Evolutionary conservation across 2,113 vertebrate genomes (phyloP).

Genomic region (Pachypanchax playfairii): DNA sequence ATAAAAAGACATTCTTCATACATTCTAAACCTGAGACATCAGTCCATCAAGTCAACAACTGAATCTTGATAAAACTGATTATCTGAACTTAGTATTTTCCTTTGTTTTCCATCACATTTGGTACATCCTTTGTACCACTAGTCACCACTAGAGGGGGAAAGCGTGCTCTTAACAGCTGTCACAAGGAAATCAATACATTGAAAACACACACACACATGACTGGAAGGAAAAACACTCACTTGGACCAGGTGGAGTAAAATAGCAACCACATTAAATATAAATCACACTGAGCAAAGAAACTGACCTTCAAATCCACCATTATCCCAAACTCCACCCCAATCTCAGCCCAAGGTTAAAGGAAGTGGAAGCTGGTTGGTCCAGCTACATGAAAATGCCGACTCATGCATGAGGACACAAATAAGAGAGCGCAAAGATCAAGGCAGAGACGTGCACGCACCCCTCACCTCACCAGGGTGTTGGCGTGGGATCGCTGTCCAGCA

Average conservation of each 20-base stretch:
- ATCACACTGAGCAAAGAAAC: too few species aligned
- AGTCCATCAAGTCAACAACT: too few species aligned
- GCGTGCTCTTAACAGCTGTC: constrained; percentile 32
- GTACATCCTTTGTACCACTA: not conserved
- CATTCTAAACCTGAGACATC: too few species aligned
- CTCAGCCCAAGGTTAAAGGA: constrained; percentile 19
- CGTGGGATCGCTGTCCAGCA: constrained; percentile 45
- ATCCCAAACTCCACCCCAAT: not conserved
- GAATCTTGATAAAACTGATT: too few species aligned
- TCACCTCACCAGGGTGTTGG: constrained; percentile 16
- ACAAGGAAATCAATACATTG: constrained; percentile 29
- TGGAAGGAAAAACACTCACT: constrained; percentile 13
- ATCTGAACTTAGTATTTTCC: too few species aligned
- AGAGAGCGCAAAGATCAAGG: constrained; percentile 17
- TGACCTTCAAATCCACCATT: constrained; percentile 27
- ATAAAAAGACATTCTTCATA: too few species aligned
- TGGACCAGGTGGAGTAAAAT: constrained; percentile 11
- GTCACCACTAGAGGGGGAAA: constrained; percentile 61
- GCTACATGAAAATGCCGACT: constrained; percentile 21
- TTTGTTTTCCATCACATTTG: too few species aligned
- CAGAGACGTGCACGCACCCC: constrained; percentile 1
- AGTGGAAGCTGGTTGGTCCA: not conserved
- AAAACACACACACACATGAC: constrained; percentile 38
- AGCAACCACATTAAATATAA: constrained; percentile 38
- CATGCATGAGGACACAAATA: constrained; percentile 14